These are phyloP conservation scores for Cryptophagus acutangulus DNA, from an alignment of 2,888 invertebrate species.

Conservation along the genomic window DNA sequence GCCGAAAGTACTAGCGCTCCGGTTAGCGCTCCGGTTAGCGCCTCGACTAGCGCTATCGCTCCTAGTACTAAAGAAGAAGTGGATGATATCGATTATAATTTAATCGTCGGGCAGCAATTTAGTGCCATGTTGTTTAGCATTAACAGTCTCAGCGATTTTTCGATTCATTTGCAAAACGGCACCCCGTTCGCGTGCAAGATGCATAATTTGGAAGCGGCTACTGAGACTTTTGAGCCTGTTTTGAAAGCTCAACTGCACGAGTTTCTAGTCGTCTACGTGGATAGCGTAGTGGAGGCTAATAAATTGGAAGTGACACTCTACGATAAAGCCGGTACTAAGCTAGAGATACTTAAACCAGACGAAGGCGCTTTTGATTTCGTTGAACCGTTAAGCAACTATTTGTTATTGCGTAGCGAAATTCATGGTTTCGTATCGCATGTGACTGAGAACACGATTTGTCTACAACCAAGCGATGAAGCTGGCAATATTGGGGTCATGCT, in stretches of 20 bases:
- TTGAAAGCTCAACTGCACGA: conserved; percentile 52
- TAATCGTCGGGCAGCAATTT: conserved; percentile 48
- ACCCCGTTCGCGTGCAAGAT: conserved; percentile 51
- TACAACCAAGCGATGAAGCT: conserved; percentile 54
- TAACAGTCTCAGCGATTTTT: conserved; percentile 46
- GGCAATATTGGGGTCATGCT: conserved; percentile 49
- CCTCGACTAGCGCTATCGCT: too few species aligned
- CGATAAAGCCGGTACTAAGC: conserved; percentile 50
- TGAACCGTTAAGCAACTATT: conserved; percentile 56
- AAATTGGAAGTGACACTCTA: conserved; percentile 62
- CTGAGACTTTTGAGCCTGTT: conserved; percentile 48
- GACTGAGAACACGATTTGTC: conserved; percentile 57
- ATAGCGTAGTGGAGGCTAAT: conserved; percentile 48
- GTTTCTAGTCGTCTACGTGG: conserved; percentile 48
- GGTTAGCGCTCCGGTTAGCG: conserved; percentile 6
- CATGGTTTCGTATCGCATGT: conserved; percentile 58
- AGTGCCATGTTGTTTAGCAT: conserved; percentile 46
- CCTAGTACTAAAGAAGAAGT: not conserved
- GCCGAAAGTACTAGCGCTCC: conserved; percentile 20
- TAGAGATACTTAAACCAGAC: conserved; percentile 52
- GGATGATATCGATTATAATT: conserved; percentile 41
- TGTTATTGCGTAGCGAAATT: conserved; percentile 58
- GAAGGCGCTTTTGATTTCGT: conserved; percentile 53
- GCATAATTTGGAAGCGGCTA: conserved; percentile 50
- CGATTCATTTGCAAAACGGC: conserved; percentile 47